Conservation (phyloP, 2,888 invertebrate genomes). For the Microdon myrmicae region DNA sequence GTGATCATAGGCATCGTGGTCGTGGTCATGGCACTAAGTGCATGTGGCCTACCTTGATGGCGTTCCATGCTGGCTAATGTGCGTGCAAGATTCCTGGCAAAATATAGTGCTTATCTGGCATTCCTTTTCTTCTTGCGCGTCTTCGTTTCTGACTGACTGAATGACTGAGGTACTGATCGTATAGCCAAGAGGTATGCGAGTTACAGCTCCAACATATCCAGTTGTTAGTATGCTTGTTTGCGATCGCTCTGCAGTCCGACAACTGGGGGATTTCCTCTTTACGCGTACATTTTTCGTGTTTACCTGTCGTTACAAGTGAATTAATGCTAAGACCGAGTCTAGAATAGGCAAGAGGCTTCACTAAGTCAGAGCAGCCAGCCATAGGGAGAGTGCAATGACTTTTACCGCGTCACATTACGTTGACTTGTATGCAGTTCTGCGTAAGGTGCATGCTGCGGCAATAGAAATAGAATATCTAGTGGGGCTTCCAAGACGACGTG, state of each 20-base stretch:
- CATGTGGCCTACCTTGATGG: slow-evolving; percentile 33
- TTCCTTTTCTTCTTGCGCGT: slow-evolving; percentile 5
- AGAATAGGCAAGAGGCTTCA: slow-evolving; percentile 30
- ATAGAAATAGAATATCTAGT: slow-evolving; percentile 8
- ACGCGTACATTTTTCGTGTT: slow-evolving; percentile 48
- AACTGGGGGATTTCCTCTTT: slow-evolving; percentile 29
- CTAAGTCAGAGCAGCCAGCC: slow-evolving; percentile 28
- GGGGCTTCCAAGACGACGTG: no score
- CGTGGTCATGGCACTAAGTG: slow-evolving; percentile 1
- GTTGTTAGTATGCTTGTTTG: no score
- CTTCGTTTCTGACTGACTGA: slow-evolving; percentile 27
- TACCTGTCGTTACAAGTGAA: slow-evolving; percentile 50
- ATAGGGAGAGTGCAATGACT: slow-evolving; percentile 44
- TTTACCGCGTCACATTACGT: slow-evolving; percentile 31
- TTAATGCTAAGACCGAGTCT: slow-evolving; percentile 50
- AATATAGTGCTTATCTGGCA: slow-evolving; percentile 16
- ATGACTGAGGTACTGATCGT: slow-evolving; percentile 34
- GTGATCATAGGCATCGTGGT: not conserved
- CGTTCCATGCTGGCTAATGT: slow-evolving; percentile 26
- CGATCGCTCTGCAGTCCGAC: slow-evolving; percentile 3
- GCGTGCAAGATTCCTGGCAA: slow-evolving; percentile 19
- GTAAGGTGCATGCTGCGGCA: slow-evolving; percentile 16
- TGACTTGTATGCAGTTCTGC: slow-evolving; percentile 10
- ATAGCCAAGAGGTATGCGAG: slow-evolving; percentile 11
- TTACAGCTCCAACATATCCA: slow-evolving; percentile 11